phyloP scores from a whole-genome alignment of 2,113 vertebrate genomes.

The Ailuropoda melanoleuca region DNA sequence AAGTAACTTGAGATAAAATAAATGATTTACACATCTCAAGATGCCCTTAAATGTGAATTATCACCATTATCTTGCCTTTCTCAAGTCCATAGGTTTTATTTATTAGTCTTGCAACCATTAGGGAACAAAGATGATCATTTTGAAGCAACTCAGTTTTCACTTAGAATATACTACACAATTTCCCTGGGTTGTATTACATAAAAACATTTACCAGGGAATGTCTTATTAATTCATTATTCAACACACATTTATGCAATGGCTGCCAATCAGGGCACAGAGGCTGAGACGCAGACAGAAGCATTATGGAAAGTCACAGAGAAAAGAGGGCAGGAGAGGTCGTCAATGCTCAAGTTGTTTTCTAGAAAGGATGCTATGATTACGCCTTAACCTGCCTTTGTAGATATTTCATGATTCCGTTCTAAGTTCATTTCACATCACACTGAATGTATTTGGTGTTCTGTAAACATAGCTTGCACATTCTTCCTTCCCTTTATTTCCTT shows the following conservation, averaged over 20 bases:
- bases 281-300: not conserved
- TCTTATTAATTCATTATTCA: slow-evolving; percentile 50
- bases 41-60: not conserved
- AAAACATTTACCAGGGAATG: not conserved
- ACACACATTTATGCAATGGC: not conserved
- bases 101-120: not conserved
- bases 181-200: not conserved
- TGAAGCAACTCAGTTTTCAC: not conserved
- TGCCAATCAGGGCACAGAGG: slow-evolving; percentile 36
- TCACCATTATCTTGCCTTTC: not conserved
- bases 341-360: not conserved
- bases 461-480: not conserved
- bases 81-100: not conserved
- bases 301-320: slow-evolving; percentile 13
- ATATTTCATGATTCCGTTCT: not conserved
- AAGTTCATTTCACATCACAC: not conserved
- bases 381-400: not conserved
- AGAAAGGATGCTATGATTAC: not conserved
- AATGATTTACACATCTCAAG: not conserved
- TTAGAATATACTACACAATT: not conserved
- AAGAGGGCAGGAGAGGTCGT: not conserved
- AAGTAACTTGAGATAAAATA: not conserved
- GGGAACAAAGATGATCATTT: not conserved
- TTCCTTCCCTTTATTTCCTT: not conserved
- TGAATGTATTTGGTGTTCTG: not conserved